A percentile compares a stretch with the other conserved stretches of the same genome.
Conservation (phyloP, 2,888 invertebrate genomes). For the Neuroscelio doddi region DNA sequence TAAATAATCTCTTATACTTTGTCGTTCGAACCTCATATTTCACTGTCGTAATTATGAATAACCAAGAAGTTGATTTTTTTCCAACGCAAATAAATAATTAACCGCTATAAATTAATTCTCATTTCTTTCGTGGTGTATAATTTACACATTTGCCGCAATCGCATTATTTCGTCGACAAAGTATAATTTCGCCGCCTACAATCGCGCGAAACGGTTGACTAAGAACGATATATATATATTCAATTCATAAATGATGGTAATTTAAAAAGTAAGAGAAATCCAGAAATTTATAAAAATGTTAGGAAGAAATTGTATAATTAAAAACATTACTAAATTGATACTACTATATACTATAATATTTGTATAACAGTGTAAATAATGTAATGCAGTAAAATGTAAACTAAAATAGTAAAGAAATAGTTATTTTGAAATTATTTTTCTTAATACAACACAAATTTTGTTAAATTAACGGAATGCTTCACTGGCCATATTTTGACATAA, state of each 20-base stretch:
- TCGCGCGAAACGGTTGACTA: neutral
- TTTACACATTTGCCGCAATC: slow-evolving; percentile 18
- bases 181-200: slow-evolving; percentile 26
- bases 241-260: no score
- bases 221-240: neutral
- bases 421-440: no score
- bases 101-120: slow-evolving; percentile 18
- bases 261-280: no score
- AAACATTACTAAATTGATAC: neutral
- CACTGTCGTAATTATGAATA: slow-evolving; percentile 18
- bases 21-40: slow-evolving; percentile 16
- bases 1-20: slow-evolving; percentile 9
- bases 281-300: no score
- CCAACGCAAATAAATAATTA: slow-evolving; percentile 22
- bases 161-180: slow-evolving; percentile 17
- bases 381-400: no score
- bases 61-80: slow-evolving; percentile 8
- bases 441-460: no score
- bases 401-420: no score
- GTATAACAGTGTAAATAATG: no score
- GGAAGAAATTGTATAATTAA: neutral
- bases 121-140: slow-evolving; percentile 9
- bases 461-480: no score
- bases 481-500: no score
- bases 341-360: neutral